phyloP scores from a whole-genome alignment of 2,113 vertebrate genomes.

The Prionailurus bengalensis region DNA sequence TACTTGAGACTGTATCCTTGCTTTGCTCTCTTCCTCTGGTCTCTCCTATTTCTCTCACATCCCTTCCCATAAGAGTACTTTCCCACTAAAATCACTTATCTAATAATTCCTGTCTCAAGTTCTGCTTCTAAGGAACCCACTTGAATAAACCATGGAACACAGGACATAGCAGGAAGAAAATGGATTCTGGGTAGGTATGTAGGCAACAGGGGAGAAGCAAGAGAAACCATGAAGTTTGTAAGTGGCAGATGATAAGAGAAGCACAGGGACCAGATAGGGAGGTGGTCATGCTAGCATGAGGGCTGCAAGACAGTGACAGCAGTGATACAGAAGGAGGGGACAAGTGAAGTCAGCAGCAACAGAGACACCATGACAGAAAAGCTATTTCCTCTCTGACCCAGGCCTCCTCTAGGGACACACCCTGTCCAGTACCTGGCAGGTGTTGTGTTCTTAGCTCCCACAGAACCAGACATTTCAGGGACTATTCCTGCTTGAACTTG shows the following conservation, averaged over 20 bases:
- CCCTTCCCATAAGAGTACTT: not conserved
- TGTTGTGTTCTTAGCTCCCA: slow-evolving; percentile 20
- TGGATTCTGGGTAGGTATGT: not conserved
- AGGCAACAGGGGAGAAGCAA: not conserved
- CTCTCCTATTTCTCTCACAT: not conserved
- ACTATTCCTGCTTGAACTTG: slow-evolving; percentile 77
- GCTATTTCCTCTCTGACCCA: not conserved
- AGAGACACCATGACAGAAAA: slow-evolving; percentile 8
- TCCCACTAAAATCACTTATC: not conserved
- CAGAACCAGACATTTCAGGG: slow-evolving; percentile 67
- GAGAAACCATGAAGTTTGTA: not conserved
- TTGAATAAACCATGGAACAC: not conserved
- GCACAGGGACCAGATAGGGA: not conserved
- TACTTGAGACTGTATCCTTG: not conserved
- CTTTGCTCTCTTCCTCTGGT: not conserved
- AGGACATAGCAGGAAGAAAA: not conserved
- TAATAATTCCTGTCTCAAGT: not conserved
- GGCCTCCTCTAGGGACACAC: slow-evolving; percentile 11
- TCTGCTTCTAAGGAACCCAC: not conserved
- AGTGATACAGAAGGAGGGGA: not conserved
- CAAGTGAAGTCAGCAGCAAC: not conserved
- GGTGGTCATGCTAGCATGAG: rapidly evolving
- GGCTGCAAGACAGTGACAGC: not conserved
- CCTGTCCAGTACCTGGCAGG: not conserved
- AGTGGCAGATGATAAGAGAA: not conserved